Conservation (phyloP, 2,113 vertebrate species). For the Puffinus mauretanicus region DNA sequence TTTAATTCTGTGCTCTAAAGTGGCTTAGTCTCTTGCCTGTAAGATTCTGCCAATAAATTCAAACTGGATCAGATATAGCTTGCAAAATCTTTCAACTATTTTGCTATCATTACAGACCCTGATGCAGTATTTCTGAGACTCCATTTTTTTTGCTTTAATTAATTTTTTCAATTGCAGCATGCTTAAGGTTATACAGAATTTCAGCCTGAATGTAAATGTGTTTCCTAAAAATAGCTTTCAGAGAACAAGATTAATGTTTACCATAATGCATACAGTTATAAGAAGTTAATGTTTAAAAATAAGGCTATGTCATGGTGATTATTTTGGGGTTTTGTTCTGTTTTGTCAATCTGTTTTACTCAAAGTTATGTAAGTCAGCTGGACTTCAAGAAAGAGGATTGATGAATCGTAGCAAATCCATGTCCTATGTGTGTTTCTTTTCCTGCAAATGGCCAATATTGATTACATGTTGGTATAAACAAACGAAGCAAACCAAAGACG, state of each 20-base stretch:
- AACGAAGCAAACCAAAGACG: background rate
- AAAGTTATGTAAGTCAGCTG: background rate
- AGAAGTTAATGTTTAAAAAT: background rate
- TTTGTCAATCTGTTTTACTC: background rate
- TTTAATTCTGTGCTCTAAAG: conserved; percentile 44
- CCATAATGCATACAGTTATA: background rate
- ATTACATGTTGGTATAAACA: background rate
- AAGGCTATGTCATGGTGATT: background rate
- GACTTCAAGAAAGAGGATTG: background rate
- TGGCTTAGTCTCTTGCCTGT: background rate
- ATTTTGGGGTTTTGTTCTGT: background rate
- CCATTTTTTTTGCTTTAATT: background rate
- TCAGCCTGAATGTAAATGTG: background rate
- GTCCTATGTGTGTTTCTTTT: rapidly evolving
- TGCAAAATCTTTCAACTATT: conserved; percentile 14
- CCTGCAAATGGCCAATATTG: background rate
- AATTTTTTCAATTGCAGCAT: background rate
- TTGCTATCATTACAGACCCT: background rate
- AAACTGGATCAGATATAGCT: conserved; percentile 39
- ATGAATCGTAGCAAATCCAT: background rate
- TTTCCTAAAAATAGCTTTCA: background rate
- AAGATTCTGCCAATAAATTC: conserved; percentile 42
- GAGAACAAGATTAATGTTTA: background rate
- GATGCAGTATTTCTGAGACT: background rate
- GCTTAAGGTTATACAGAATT: background rate